phyloP scores from a whole-genome alignment of 2,888 invertebrate species.

The Agonopterix heracliana region DNA sequence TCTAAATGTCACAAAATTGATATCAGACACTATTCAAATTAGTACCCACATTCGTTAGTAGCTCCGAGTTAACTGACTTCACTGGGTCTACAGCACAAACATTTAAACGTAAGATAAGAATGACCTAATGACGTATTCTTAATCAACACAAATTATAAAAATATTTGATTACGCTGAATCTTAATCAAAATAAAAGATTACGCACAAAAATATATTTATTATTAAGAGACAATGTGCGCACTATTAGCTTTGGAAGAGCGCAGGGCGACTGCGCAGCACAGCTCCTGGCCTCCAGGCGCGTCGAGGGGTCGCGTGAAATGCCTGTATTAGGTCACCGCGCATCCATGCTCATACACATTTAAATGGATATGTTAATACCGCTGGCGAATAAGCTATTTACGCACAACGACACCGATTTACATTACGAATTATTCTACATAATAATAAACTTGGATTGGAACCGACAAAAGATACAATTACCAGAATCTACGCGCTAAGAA shows the following conservation, averaged over 20 bases:
- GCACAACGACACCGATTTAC: constrained; percentile 47
- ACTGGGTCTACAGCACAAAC: constrained; percentile 64
- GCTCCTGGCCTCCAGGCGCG: constrained; percentile 20
- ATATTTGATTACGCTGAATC: constrained; percentile 48
- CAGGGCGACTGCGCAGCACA: constrained; percentile 29
- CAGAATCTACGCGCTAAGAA: constrained; percentile 1
- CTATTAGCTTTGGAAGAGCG: constrained; percentile 22
- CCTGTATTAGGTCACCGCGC: constrained; percentile 48
- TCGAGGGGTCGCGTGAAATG: constrained; percentile 49
- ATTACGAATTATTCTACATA: constrained; percentile 50
- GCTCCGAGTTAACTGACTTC: constrained; percentile 66
- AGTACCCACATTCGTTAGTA: constrained; percentile 42
- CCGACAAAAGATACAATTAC: constrained; percentile 12
- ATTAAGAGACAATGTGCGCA: constrained; percentile 32
- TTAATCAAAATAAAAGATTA: constrained; percentile 61
- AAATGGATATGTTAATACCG: constrained; percentile 64
- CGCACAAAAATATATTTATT: constrained; percentile 37
- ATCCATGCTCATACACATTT: constrained; percentile 51
- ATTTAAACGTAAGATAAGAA: constrained; percentile 72
- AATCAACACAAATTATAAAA: constrained; percentile 64
- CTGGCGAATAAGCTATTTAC: constrained; percentile 55
- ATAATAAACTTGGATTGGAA: constrained; percentile 18
- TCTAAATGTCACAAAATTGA: constrained; percentile 13
- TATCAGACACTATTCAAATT: constrained; percentile 28
- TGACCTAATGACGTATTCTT: constrained; percentile 67